phyloP scores from a whole-genome alignment of 2,797 vertebrate genomes.

The Linurgus olivaceus region DNA sequence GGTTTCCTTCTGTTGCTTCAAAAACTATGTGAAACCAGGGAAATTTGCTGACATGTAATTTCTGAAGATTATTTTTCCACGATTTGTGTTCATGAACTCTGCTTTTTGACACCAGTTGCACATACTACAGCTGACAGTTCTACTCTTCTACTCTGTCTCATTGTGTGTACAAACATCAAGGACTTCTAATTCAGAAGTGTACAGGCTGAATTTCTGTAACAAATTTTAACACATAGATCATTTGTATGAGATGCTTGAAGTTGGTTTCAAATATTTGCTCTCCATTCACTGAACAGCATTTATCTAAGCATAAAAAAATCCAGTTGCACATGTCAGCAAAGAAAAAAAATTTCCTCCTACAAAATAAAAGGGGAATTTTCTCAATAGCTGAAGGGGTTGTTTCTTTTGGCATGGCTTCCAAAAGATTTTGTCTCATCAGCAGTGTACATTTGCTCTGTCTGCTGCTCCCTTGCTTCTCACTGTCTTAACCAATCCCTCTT shows the following conservation, averaged over 20 bases:
- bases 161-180: neutral
- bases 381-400: neutral
- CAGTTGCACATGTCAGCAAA: neutral
- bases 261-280: neutral
- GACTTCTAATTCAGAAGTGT: neutral
- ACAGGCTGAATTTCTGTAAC: neutral
- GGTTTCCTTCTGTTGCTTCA: neutral
- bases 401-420: slow-evolving; percentile 2
- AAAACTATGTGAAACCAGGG: neutral
- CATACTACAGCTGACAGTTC: neutral
- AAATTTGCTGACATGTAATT: neutral
- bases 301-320: neutral
- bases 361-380: neutral
- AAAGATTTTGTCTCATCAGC: neutral
- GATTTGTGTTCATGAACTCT: neutral
- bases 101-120: neutral
- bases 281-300: neutral
- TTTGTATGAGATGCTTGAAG: neutral
- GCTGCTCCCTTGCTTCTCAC: neutral
- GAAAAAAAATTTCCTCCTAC: neutral
- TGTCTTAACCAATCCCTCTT: neutral
- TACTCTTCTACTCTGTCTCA: neutral
- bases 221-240: neutral
- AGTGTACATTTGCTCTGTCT: neutral
- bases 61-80: slow-evolving; percentile 25